Evolutionary conservation across 2,888 invertebrate genomes (phyloP).

Genomic region (Habroteleia sp.): DNA sequence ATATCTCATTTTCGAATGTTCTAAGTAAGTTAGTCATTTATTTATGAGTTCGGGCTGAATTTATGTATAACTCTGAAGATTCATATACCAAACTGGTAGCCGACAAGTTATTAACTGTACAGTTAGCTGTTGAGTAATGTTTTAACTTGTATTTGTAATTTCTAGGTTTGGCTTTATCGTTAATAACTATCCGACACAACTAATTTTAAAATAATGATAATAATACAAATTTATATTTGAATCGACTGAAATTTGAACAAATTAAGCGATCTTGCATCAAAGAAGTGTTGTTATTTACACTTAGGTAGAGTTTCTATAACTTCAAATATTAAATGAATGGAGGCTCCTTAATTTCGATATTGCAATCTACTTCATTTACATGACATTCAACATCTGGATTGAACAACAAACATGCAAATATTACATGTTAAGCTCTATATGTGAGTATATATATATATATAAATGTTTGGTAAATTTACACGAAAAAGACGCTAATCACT

Average conservation of each 20-base stretch:
- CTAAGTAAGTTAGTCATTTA: slow-evolving; percentile 46
- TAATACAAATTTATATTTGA: neutral
- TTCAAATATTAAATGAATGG: slow-evolving; percentile 9
- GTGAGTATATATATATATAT: slow-evolving; percentile 12
- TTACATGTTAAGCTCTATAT: slow-evolving; percentile 27
- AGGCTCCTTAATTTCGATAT: neutral
- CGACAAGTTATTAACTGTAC: slow-evolving; percentile 47
- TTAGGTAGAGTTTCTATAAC: neutral
- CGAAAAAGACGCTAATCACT: slow-evolving; percentile 3
- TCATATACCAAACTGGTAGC: slow-evolving; percentile 42
- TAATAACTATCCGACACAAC: slow-evolving; percentile 19
- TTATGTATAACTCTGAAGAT: slow-evolving; percentile 50
- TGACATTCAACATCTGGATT: slow-evolving; percentile 41
- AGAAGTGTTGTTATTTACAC: slow-evolving; percentile 12
- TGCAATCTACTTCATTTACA: slow-evolving; percentile 35
- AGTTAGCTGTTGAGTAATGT: slow-evolving; percentile 50
- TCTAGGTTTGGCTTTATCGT: slow-evolving; percentile 38
- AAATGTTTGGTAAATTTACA: slow-evolving; percentile 1
- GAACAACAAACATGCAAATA: slow-evolving; percentile 48
- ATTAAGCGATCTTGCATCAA: neutral
- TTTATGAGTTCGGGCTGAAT: slow-evolving; percentile 44
- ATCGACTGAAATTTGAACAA: slow-evolving; percentile 3
- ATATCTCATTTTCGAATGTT: slow-evolving; percentile 29
- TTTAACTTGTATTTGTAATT: slow-evolving; percentile 51
- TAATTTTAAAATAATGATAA: slow-evolving; percentile 11